phyloP scores from a whole-genome alignment of 2,888 invertebrate species.

The Rugalucina vietnamica region DNA sequence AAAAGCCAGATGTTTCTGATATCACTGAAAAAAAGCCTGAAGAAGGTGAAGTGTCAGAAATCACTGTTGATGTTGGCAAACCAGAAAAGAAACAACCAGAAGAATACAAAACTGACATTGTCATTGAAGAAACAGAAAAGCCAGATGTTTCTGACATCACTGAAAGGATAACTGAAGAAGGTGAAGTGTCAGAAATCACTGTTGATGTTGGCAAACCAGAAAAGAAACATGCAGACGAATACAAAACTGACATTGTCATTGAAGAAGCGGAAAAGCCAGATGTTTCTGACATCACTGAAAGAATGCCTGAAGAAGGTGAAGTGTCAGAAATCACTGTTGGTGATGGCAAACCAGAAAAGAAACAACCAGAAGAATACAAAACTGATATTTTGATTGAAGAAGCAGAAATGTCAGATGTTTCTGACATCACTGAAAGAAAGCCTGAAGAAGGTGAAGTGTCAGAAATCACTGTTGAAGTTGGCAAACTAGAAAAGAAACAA shows the following conservation, averaged over 20 bases:
- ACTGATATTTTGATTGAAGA: conserved; percentile 6
- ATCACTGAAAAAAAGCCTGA: background rate
- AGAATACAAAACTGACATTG: background rate
- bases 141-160: too few relatives aligned
- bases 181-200: too few relatives aligned
- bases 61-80: too few relatives aligned
- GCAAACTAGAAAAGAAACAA: conserved; percentile 11
- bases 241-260: conserved; percentile 7
- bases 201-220: conserved; percentile 7
- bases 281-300: background rate
- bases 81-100: background rate
- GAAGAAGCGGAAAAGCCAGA: background rate
- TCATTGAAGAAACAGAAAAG: background rate
- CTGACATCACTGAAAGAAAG: too few relatives aligned
- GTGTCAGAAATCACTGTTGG: background rate
- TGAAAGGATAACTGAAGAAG: too few relatives aligned
- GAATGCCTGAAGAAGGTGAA: background rate
- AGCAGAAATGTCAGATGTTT: background rate
- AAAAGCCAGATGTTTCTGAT: background rate
- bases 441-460: background rate
- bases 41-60: too few relatives aligned
- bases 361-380: background rate
- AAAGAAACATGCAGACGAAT: background rate
- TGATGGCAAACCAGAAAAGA: background rate
- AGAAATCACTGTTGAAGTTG: background rate